phyloP scores from a whole-genome alignment of 2,888 invertebrate species.

The Protodeltote pygarga region DNA sequence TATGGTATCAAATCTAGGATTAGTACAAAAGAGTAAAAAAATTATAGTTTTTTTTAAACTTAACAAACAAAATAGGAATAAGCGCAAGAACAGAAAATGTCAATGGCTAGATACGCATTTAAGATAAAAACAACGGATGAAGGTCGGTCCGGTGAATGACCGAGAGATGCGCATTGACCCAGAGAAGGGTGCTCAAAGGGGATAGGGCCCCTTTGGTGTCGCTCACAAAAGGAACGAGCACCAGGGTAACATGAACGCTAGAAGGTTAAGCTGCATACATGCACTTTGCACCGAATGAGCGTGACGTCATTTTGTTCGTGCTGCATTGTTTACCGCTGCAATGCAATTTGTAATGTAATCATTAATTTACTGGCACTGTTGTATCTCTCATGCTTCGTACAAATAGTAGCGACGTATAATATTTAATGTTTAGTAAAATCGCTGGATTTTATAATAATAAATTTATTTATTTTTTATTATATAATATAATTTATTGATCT shows the following conservation, averaged over 20 bases:
- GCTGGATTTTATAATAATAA: neutral
- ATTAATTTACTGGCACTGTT: constrained; percentile 36
- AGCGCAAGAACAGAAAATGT: constrained; percentile 12
- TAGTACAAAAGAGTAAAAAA: neutral
- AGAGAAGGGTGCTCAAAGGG: constrained; percentile 85
- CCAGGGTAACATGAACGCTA: constrained; percentile 79
- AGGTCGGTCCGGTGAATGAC: constrained; percentile 71
- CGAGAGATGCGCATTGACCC: constrained; percentile 80
- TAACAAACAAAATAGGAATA: constrained; percentile 1
- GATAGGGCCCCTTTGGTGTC: constrained; percentile 86
- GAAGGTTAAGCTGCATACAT: constrained; percentile 83
- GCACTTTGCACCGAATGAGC: constrained; percentile 85
- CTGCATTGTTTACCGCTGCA: constrained; percentile 80
- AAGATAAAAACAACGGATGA: constrained; percentile 48
- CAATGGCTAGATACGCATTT: constrained; percentile 32
- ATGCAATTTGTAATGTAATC: constrained; percentile 60
- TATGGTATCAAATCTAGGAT: no score
- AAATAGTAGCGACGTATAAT: neutral
- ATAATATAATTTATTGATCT: neutral
- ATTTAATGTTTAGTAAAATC: no score
- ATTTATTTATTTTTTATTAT: neutral
- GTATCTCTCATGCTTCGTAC: constrained; percentile 7
- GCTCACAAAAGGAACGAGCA: constrained; percentile 83
- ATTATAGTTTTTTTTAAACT: neutral
- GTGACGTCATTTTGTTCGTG: constrained; percentile 78